Base-by-base conservation (phyloP, 2,888 invertebrate species). In the Myathropa florea region DNA sequence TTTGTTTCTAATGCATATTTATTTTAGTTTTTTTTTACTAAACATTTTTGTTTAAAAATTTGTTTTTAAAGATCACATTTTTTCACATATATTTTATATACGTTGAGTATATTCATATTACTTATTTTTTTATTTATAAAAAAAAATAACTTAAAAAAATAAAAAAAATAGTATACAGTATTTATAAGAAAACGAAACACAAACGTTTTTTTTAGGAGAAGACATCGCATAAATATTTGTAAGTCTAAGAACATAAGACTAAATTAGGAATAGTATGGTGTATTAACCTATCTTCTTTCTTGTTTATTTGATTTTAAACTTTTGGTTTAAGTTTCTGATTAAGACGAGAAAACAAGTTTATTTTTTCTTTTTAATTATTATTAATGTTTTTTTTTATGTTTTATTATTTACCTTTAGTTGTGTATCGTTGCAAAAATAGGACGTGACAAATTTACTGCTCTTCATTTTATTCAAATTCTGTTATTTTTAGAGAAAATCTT, bases 341-440 rank as follows among this genome's bases (percentile, higher is more conserved):
- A 55, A 46, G 10, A 70, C 46, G 61, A 68, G 28, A 81, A 81
- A 61, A 33, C 33, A 46, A 18, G n/a, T 46, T 46, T 39, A 4
- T 14, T 39, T 39, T 70, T 61, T 68, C 67, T 80, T 26, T 67
- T 85, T 83, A 53, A 33, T 57, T 70, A 23, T 71, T 55, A 21
- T 72, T 39, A 72, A 67, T 33, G 36, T 68, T 79, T 88, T 61
- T 80, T 75, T 76, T 63, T 59, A 73, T 80, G 57, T 46, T 55
- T 65, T 83, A 64, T n/a, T 75, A 28, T 70, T 33, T 71, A 64
- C 84, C 55, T 67, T 72, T 77, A 82, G 28, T 53, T 88, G 77
- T 89, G 88, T 91, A 91, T 92, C 92, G 92, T 92, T 92, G 92
- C 92, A 92, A 92, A 92, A 92, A 92, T 92, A 92, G 92, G 92